A percentile compares a stretch with the other conserved stretches of the same genome.
These are phyloP conservation scores for Graphium colonna DNA, from an alignment of 2,888 invertebrate genomes.

Conservation along the genomic window DNA sequence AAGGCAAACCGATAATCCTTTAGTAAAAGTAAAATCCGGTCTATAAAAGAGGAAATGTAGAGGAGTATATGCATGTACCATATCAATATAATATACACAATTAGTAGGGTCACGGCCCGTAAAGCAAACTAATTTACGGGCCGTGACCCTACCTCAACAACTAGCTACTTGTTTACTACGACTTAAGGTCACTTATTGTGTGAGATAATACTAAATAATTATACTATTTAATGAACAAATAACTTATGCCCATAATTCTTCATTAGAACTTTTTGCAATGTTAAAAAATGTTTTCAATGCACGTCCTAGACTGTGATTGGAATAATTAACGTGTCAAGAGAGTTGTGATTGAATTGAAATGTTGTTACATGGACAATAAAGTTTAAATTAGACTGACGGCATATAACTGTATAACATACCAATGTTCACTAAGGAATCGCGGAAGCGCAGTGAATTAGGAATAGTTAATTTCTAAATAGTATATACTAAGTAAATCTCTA, in stretches of 20 bases:
- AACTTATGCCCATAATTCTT: neutral
- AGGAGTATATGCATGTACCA: neutral
- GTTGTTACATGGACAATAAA: neutral
- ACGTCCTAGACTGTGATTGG: neutral
- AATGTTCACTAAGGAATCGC: too few species aligned
- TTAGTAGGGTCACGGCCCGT: too few species aligned
- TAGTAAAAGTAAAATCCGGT: too few species aligned
- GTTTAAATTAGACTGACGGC: too few species aligned
- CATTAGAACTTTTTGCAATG: neutral
- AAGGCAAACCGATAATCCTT: too few species aligned
- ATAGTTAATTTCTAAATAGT: too few species aligned
- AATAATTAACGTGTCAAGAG: neutral
- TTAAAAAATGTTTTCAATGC: neutral
- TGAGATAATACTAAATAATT: too few species aligned
- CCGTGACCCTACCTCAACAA: constrained; percentile 11
- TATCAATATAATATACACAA: too few species aligned
- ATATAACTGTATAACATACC: too few species aligned
- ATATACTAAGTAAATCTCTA: too few species aligned
- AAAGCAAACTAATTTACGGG: constrained; percentile 9
- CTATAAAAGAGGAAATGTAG: neutral
- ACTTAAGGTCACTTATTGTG: constrained; percentile 4
- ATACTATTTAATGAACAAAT: constrained; percentile 4
- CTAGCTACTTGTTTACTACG: constrained; percentile 9
- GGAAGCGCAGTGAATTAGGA: too few species aligned
- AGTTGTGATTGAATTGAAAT: neutral